Evolutionary conservation across 2,888 invertebrate genomes (phyloP), one percentile per base, ranked within the genome.

Genomic region (Thumatha senex): DNA sequence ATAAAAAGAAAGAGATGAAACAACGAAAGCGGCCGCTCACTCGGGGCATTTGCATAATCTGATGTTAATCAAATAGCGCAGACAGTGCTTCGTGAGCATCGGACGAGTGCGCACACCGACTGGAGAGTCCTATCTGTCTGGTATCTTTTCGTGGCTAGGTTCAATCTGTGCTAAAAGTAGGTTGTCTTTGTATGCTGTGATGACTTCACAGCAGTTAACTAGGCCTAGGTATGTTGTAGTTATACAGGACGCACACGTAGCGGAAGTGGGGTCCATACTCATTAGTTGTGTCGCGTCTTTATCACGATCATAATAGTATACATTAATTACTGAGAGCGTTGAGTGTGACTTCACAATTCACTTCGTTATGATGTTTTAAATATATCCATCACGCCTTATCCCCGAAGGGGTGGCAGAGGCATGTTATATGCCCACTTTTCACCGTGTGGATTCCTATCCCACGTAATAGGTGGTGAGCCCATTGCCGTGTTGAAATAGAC

Each of bases 1-100:
- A 78, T 78, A 86, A 88, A 86, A 89, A 84, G 63, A 83, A 80
- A 72, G 76, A 84, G 80, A 83, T 72, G 83, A 84, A 85, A 87
- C 82, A 84, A 86, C 76, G 79, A 86, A 87, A 86, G 87, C 88
- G 86, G 82, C 84, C 85, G 88, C 86, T 86, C 82, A 80, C 78
- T 83, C 83, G 85, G 71, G 75, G 82, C 82, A 90, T 91, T 91
- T 89, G 89, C 89, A 91, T 91, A 91, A 89, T 89, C 90, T 87
- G 91, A 91, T 91, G 88, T 83, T 89, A 90, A 89, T 90, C 91
- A 89, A 87, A 88, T 82, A 81, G 77, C 75, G 79, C 72, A 74
- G 79, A 79, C 72, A 74, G 79, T 74, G 75, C 76, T 70, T 74
- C 79, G 76, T 48, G 60, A 53, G 61, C 62, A 46, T 54, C 54